These are phyloP conservation scores for Syndactyla subalaris DNA, from an alignment of 2,797 vertebrate genomes.

Conservation along the genomic window DNA sequence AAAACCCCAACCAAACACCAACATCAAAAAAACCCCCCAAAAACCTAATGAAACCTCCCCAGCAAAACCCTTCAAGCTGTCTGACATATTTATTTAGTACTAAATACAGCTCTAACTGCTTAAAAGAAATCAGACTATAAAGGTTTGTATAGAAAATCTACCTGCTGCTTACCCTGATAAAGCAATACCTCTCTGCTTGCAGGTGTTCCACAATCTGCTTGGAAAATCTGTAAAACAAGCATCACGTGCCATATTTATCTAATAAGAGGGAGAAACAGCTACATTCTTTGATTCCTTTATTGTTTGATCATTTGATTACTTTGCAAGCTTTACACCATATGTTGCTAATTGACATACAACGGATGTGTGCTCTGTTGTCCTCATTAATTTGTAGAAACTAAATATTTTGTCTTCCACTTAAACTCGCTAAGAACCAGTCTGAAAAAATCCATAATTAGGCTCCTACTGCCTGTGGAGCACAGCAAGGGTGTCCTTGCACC, in stretches of 20 bases:
- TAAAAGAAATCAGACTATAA: neutral
- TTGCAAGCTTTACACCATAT: conserved; percentile 64
- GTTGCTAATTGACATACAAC: conserved; percentile 69
- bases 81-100: neutral
- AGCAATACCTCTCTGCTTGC: conserved; percentile 35
- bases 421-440: conserved; percentile 7
- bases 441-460: conserved; percentile 48
- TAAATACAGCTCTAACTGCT: neutral
- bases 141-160: neutral
- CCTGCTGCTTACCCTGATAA: neutral
- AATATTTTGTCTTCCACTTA: conserved; percentile 69
- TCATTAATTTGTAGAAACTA: conserved; percentile 68
- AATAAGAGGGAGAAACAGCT: neutral
- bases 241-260: conserved; percentile 2
- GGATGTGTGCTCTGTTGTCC: conserved; percentile 40
- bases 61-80: neutral
- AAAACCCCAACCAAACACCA: neutral
- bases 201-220: conserved; percentile 77
- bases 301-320: conserved; percentile 69
- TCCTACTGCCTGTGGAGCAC: conserved; percentile 29
- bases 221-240: conserved; percentile 35
- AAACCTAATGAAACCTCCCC: neutral
- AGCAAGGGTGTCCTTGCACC: neutral
- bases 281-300: conserved; percentile 49
- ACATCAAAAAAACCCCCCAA: rapidly evolving